A percentile compares a stretch with the other conserved stretches of the same genome.
phyloP scores from a whole-genome alignment of 2,888 invertebrate genomes.

The Drosophila melanosoma region DNA sequence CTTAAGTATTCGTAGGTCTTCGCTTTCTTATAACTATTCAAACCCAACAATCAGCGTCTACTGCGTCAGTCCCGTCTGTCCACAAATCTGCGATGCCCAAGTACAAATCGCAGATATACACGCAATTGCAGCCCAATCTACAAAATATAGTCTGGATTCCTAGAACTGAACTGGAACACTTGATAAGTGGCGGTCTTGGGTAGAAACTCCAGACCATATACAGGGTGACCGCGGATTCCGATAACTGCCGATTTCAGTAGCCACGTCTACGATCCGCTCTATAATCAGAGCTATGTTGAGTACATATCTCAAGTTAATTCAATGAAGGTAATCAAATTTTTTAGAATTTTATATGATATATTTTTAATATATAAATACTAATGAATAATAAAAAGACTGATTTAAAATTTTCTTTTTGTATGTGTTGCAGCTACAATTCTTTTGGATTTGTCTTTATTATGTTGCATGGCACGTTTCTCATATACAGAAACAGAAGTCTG shows the following conservation, averaged over 20 bases:
- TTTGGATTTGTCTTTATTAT: constrained; percentile 50
- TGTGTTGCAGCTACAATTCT: constrained; percentile 26
- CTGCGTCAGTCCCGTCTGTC: constrained; percentile 43
- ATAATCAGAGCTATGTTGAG: constrained; percentile 33
- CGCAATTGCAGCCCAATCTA: constrained; percentile 1
- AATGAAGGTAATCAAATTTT: constrained; percentile 9
- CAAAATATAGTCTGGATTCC: neutral
- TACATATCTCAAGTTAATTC: constrained; percentile 11
- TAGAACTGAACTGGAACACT: neutral
- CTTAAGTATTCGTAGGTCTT: neutral
- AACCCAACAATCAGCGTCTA: constrained; percentile 30
- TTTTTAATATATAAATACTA: neutral
- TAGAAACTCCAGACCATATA: neutral
- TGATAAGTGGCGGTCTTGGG: constrained; percentile 16
- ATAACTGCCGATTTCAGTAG: constrained; percentile 33
- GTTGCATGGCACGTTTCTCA: constrained; percentile 41
- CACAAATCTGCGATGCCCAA: constrained; percentile 21
- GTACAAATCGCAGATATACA: constrained; percentile 32
- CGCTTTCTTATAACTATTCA: neutral
- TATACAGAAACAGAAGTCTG: constrained; percentile 6
- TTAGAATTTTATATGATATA: neutral
- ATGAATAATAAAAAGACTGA: neutral
- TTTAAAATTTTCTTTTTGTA: neutral
- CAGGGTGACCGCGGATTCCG: neutral
- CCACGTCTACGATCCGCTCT: constrained; percentile 38